phyloP scores from a whole-genome alignment of 1,140 invertebrate genomes.

The Aphelinus certus region DNA sequence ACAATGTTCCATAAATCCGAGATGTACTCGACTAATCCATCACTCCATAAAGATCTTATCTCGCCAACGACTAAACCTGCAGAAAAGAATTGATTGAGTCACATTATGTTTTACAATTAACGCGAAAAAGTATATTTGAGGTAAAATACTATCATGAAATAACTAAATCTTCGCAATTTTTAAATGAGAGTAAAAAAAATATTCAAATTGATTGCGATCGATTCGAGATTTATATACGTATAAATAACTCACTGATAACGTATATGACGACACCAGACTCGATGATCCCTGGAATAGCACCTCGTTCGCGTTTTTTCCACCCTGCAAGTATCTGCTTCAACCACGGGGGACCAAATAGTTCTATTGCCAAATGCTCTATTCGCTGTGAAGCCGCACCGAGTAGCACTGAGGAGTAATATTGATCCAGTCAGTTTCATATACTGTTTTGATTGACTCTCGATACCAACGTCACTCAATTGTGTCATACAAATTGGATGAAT shows the following conservation, averaged over 20 bases:
- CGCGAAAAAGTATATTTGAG: no score
- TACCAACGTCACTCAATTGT: no score
- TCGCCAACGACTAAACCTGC: conserved; percentile 91
- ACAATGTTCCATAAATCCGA: conserved; percentile 97
- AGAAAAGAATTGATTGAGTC: conserved; percentile 20
- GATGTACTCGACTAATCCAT: conserved; percentile 89
- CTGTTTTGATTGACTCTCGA: no score
- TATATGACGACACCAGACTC: conserved; percentile 85
- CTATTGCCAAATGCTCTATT: conserved; percentile 79
- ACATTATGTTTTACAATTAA: no score
- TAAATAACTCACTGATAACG: conserved; percentile 76
- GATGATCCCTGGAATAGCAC: conserved; percentile 84
- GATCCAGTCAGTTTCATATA: no score
- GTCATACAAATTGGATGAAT: no score
- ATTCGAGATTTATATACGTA: no score
- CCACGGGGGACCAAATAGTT: conserved; percentile 81
- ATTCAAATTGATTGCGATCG: no score
- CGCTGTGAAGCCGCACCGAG: conserved; percentile 85
- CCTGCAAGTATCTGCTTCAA: conserved; percentile 73
- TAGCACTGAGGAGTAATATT: conserved; percentile 68
- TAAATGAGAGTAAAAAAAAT: no score
- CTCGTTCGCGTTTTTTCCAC: conserved; percentile 83
- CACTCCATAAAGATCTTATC: conserved; percentile 85
- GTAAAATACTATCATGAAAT: no score
- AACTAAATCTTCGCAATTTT: no score